phyloP scores from a whole-genome alignment of 2,797 vertebrate species.

The Pangasius djambal region DNA sequence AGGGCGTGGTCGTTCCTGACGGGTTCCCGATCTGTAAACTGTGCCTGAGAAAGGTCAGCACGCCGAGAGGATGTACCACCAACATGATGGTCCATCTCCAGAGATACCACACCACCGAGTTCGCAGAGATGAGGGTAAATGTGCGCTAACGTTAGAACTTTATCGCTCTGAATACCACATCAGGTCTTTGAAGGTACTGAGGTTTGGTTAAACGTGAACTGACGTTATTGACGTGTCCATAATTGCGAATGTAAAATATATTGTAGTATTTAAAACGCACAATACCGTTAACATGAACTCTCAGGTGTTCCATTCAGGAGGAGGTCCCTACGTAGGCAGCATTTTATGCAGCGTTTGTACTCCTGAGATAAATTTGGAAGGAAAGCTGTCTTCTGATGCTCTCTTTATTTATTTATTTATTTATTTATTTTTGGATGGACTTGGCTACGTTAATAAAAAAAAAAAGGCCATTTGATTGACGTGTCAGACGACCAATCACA shows the following conservation, averaged over 20 bases:
- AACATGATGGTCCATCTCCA: constrained; percentile 50
- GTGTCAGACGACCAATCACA: not conserved
- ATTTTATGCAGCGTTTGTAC: not conserved
- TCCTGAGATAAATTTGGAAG: not conserved
- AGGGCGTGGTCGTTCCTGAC: constrained; percentile 34
- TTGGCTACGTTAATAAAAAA: not conserved
- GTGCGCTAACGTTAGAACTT: not conserved
- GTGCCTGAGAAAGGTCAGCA: constrained; percentile 46
- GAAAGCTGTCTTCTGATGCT: not conserved
- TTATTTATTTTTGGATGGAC: too few relatives aligned
- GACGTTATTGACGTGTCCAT: too few relatives aligned
- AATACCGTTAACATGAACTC: too few relatives aligned
- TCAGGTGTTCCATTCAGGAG: too few relatives aligned
- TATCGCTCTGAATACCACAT: too few relatives aligned
- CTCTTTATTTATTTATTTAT: too few relatives aligned
- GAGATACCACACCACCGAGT: constrained; percentile 34
- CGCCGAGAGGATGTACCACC: constrained; percentile 35
- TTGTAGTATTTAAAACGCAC: too few relatives aligned
- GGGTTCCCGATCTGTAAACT: constrained; percentile 44
- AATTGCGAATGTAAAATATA: too few relatives aligned
- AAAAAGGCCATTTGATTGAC: not conserved
- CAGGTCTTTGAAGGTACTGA: not conserved
- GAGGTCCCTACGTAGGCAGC: too few relatives aligned
- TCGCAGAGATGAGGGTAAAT: constrained; percentile 30
- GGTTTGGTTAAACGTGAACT: not conserved